Evolutionary conservation across 2,113 vertebrate species (phyloP).

Genomic region (Sciurus niger): DNA sequence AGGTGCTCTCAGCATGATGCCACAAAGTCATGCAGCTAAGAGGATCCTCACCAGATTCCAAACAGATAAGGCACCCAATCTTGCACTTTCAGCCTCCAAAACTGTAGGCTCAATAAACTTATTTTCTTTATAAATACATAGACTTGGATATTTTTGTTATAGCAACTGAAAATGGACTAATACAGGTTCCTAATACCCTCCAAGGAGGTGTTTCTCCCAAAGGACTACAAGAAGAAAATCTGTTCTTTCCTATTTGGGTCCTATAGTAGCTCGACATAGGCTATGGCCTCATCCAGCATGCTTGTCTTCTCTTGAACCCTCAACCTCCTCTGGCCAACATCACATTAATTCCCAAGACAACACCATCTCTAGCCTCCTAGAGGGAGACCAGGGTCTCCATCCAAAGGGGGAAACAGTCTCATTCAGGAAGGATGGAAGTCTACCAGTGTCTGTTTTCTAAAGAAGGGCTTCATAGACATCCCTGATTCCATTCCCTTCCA

Average conservation of each 20-base stretch:
- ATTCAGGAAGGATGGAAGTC: slow-evolving; percentile 5
- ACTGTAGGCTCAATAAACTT: background rate
- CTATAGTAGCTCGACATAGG: background rate
- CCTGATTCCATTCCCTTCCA: slow-evolving; percentile 18
- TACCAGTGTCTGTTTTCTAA: slow-evolving; percentile 8
- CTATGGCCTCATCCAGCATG: background rate
- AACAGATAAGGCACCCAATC: background rate
- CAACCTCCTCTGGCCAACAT: background rate
- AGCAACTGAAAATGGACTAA: background rate
- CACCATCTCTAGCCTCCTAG: background rate
- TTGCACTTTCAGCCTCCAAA: background rate
- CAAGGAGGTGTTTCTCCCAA: slow-evolving; percentile 20
- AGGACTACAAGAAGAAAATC: background rate
- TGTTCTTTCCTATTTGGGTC: background rate
- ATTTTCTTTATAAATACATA: background rate
- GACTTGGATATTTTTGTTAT: background rate
- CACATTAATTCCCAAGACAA: slow-evolving; percentile 1
- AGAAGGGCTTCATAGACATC: background rate
- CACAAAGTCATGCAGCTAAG: background rate
- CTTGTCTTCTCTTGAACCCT: background rate
- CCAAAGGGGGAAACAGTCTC: background rate
- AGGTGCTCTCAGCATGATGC: background rate
- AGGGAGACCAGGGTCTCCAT: background rate
- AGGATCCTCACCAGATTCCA: background rate
- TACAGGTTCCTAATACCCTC: background rate